phyloP scores from a whole-genome alignment of 2,113 vertebrate species.

The Myotis lucifugus region DNA sequence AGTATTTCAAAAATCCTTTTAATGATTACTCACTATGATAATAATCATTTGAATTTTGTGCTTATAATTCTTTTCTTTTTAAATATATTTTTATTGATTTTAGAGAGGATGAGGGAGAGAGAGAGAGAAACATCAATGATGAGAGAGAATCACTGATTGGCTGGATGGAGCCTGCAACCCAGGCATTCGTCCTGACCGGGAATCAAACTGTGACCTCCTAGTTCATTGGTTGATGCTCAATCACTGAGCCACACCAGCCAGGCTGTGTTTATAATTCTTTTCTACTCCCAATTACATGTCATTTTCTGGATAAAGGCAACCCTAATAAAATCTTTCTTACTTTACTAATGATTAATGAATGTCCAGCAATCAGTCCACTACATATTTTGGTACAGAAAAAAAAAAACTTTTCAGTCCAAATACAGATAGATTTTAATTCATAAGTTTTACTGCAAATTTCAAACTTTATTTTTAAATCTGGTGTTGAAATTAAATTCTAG shows the following conservation, averaged over 20 bases:
- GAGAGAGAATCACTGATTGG: no score
- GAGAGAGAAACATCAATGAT: no score
- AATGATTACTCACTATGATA: neutral
- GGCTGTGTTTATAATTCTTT: slow-evolving; percentile 5
- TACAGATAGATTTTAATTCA: neutral
- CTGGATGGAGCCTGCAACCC: no score
- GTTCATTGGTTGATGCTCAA: no score
- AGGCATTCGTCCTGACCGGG: no score
- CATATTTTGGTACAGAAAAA: slow-evolving; percentile 46
- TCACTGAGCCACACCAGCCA: no score
- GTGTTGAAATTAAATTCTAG: slow-evolving; percentile 54
- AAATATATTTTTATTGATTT: no score
- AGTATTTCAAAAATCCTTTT: slow-evolving; percentile 48
- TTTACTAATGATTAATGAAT: slow-evolving; percentile 32
- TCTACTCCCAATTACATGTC: neutral
- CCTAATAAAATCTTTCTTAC: neutral
- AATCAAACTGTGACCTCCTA: no score
- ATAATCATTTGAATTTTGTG: slow-evolving; percentile 26
- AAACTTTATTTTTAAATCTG: slow-evolving; percentile 45
- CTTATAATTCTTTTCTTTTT: slow-evolving; percentile 5
- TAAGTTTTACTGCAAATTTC: slow-evolving; percentile 3
- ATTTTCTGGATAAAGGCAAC: slow-evolving; percentile 51
- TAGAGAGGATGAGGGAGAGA: no score
- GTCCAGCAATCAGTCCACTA: neutral
- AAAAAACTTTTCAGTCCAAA: slow-evolving; percentile 14